phyloP scores from a whole-genome alignment of 2,797 vertebrate genomes.

The Cynodonichthys magdalenae region DNA sequence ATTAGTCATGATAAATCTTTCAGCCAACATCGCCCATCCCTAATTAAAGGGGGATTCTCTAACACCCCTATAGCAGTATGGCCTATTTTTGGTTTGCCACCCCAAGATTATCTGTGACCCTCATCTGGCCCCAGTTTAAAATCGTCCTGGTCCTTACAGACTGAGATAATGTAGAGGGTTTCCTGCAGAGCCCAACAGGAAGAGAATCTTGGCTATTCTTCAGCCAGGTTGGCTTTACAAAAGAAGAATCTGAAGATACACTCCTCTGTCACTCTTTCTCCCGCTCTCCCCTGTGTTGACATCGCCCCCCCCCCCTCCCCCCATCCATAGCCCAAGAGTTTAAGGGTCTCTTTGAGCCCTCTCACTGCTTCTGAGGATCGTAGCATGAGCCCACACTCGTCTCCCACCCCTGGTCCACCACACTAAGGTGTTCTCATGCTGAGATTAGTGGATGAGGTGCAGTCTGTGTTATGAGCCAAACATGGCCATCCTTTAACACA shows the following conservation, averaged over 20 bases:
- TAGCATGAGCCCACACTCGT: slow-evolving; percentile 26
- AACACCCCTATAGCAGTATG: no score
- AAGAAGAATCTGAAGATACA: slow-evolving; percentile 56
- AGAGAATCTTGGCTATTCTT: slow-evolving; percentile 59
- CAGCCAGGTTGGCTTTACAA: slow-evolving; percentile 67
- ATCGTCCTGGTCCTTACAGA: slow-evolving; percentile 20
- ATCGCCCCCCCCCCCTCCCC: slow-evolving; percentile 49
- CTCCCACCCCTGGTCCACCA: slow-evolving; percentile 36
- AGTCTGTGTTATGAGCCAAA: slow-evolving; percentile 78
- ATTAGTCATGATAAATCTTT: no score
- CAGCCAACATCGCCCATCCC: no score
- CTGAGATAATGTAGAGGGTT: slow-evolving; percentile 43
- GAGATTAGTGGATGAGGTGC: slow-evolving; percentile 76
- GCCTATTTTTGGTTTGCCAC: no score
- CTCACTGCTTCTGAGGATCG: slow-evolving; percentile 50
- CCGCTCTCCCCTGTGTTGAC: slow-evolving; percentile 54
- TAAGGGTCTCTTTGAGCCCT: slow-evolving; percentile 73
- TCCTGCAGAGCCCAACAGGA: slow-evolving; percentile 44
- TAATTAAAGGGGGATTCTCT: no score
- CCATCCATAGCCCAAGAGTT: slow-evolving; percentile 60
- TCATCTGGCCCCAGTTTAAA: no score
- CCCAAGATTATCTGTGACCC: no score
- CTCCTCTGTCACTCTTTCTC: slow-evolving; percentile 41
- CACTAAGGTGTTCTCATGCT: slow-evolving; percentile 72
- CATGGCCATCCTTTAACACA: slow-evolving; percentile 73